A percentile compares a stretch with the other conserved stretches of the same genome.
These are phyloP conservation scores for Galeruca laticollis DNA, from an alignment of 2,888 invertebrate species.

Conservation along the genomic window DNA sequence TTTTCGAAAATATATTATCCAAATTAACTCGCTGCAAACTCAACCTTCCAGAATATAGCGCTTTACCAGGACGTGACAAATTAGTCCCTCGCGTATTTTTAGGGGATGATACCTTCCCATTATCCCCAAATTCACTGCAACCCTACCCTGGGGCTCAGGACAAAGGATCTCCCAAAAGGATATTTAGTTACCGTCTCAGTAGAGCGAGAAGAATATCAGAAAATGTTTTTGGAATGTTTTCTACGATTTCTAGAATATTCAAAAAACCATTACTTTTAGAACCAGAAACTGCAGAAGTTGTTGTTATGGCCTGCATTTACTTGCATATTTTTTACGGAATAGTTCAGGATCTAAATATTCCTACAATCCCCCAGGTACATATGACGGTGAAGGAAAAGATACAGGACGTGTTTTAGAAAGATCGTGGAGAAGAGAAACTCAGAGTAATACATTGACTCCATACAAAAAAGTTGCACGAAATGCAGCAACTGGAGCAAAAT, in stretches of 20 bases:
- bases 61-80: slow-evolving; percentile 2
- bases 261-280: slow-evolving; percentile 35
- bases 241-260: slow-evolving; percentile 42
- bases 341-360: too few species aligned
- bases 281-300: too few species aligned
- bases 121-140: slow-evolving; percentile 34
- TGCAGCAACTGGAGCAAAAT: too few species aligned
- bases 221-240: slow-evolving; percentile 46
- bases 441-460: too few species aligned
- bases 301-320: too few species aligned
- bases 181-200: slow-evolving; percentile 45
- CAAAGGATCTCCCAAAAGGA: slow-evolving; percentile 33
- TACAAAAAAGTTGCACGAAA: too few species aligned
- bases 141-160: slow-evolving; percentile 35
- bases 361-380: too few species aligned
- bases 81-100: too few species aligned
- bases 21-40: background rate
- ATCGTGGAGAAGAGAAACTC: too few species aligned
- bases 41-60: slow-evolving; percentile 1
- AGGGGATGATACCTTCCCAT: slow-evolving; percentile 35
- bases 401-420: too few species aligned
- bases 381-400: background rate
- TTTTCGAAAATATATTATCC: slow-evolving; percentile 39
- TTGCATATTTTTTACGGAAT: too few species aligned
- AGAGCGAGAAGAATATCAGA: slow-evolving; percentile 40